Percentiles rank a stretch among this genome's conserved stretches.
These are phyloP conservation scores for Bovichtus diacanthus DNA, from an alignment of 2,797 vertebrate species.

Conservation along the genomic window DNA sequence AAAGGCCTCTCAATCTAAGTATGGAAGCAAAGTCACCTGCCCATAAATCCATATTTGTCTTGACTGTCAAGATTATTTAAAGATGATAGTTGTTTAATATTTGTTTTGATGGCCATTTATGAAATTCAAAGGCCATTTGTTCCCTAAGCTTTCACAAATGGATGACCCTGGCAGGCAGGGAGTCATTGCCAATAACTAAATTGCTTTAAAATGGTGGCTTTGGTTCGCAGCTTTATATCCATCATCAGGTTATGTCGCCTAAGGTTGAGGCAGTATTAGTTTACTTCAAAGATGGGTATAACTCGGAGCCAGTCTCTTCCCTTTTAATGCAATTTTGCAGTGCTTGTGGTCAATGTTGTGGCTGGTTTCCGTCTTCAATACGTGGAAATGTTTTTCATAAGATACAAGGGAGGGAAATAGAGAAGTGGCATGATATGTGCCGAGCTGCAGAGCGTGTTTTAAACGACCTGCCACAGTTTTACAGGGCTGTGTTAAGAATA, in stretches of 20 bases:
- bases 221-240: slow-evolving; percentile 7
- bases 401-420: neutral
- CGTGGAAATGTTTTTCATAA: neutral
- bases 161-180: slow-evolving; percentile 3
- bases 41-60: neutral
- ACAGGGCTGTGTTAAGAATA: slow-evolving; percentile 3
- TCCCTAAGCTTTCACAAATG: slow-evolving; percentile 12
- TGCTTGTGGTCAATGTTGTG: neutral
- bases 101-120: neutral
- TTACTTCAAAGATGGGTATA: neutral
- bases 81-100: slow-evolving; percentile 8
- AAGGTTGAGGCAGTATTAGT: slow-evolving; percentile 18
- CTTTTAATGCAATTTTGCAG: slow-evolving; percentile 9
- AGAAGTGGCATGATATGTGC: neutral
- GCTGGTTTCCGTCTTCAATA: neutral
- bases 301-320: neutral
- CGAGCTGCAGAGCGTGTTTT: neutral
- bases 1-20: neutral
- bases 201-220: slow-evolving; percentile 6
- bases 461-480: neutral
- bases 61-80: slow-evolving; percentile 10
- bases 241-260: neutral
- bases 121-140: slow-evolving; percentile 4
- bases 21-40: neutral
- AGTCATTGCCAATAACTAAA: slow-evolving; percentile 14